Base-by-base conservation (phyloP, 2,113 vertebrate genomes). In the Anolis sagrei region DNA sequence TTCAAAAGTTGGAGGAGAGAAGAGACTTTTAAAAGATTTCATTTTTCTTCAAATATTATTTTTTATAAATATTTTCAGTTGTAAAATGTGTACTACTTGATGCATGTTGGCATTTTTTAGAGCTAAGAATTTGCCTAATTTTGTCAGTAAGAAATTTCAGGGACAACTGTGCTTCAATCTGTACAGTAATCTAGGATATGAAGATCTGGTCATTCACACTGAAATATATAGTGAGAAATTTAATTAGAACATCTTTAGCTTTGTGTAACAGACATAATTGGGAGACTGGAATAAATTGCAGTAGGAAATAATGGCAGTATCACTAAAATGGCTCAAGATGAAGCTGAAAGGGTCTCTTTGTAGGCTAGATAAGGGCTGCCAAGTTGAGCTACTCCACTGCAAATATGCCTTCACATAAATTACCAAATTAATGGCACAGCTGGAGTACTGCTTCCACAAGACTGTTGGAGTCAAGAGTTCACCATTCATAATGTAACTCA, bases 281-380 rank as follows among this genome's bases (percentile, higher is more conserved):
- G 83, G 27, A 5, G 32, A 36, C 6, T 82, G 14, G 10, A 19
- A 49, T 0, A 76, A 62, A 83, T 82, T 74, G 39, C 14, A 9
- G 0, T 32, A 70, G 0, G 10, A 69, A 78, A 44, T 14, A 77
- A n/a, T 58, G 76, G 72, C 5, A 58, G 18, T 18, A 58, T 3
- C 21, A 25, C 66, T 82, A 64, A 73, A 79, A 66, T 2, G 4
- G 16, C 39, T 14, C 2, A 69, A 48, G 0, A 0, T 74, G 27
- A 70, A 51, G 19, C 23, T 36, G 0, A 1, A 6, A 16, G 0
- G 0, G 70, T 19, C 10, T 81, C 66, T 70, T 72, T 69, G 13
- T 68, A 34, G 54, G n/a, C 48, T 51, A 84, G 75, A 66, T 84
- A 51, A 34, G 19, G 49, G 58, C 39, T 76, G 58, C 29, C 32